Evolutionary conservation across 2,888 invertebrate genomes (phyloP).

Genomic region (Maniola hyperantus): DNA sequence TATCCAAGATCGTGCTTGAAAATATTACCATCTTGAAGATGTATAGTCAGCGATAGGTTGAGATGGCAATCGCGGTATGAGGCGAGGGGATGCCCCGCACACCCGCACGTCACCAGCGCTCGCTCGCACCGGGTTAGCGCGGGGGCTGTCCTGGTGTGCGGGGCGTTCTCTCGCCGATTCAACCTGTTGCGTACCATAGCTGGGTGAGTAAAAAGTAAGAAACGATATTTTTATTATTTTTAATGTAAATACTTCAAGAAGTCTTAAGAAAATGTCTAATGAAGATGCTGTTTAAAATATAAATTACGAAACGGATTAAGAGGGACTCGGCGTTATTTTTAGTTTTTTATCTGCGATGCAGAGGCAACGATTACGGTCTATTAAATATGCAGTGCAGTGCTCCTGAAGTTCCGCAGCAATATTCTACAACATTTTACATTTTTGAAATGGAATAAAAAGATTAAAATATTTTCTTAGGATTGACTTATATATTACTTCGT

Average conservation of each 20-base stretch:
- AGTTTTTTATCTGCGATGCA: conserved; percentile 1
- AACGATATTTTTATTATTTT: background rate
- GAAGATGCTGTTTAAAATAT: conserved; percentile 20
- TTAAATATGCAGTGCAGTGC: conserved; percentile 21
- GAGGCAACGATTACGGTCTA: conserved; percentile 19
- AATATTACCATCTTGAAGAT: no score
- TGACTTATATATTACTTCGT: no score
- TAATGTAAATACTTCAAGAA: background rate
- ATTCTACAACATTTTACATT: conserved; percentile 7
- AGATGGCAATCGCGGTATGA: no score
- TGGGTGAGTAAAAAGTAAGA: background rate
- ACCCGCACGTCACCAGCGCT: no score
- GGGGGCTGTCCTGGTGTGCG: no score
- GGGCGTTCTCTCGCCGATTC: no score
- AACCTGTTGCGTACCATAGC: no score
- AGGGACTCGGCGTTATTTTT: background rate
- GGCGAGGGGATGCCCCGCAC: no score
- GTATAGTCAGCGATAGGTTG: no score
- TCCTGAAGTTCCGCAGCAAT: conserved; percentile 11
- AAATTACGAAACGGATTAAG: conserved; percentile 18
- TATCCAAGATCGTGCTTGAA: no score
- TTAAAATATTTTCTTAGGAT: background rate
- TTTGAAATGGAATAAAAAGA: background rate
- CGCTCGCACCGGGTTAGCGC: no score
- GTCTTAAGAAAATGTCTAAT: background rate